Base-by-base conservation (phyloP, 2,888 invertebrate species). In the Griposia aprilina region DNA sequence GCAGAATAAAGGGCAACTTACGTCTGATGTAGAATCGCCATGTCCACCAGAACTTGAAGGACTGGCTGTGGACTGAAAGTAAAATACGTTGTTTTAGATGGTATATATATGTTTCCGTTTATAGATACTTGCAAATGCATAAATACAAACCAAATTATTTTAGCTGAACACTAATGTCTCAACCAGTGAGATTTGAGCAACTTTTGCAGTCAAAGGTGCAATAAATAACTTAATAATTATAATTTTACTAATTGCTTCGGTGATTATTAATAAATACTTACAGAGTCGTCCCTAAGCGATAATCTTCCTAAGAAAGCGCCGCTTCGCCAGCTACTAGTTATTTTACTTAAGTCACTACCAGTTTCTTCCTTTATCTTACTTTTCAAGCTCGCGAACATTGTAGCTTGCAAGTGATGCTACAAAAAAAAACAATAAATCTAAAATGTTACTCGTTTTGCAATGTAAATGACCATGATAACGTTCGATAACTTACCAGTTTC, bases 361-460 rank as follows among this genome's bases (percentile, higher is more conserved):
- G 98, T 98, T 97, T 99, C 99, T 94, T 98, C 98, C 90, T 98
- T 98, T 90, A 99, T 98, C 97, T 98, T 98, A 95, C 98, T 98
- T 95, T 99, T 99, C 86, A 99, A 96, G 91, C 98, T 98, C 73
- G 98, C 98, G 94, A 99, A 99, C 99, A 99, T 99, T 92, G 93
- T 97, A 86, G 76, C 84, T 78, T 80, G 66, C 70, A 76, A 76
- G 59, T 81, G 70, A 76, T 73, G 76, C 80, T 86, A 85, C 90
- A 89, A 90, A 52, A 89, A 89, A 78, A 88, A 70, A 41, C 72
- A 85, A 85, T 76, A 81, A 83, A 82, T 86, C 83, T 76, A 76
- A 80, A 78, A 73, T 77, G 68, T 83, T 76, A 87, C 78, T 85
- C 81, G 83, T 90, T 90, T 86, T 82, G 80, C 87, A 90, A 92